These are phyloP conservation scores for Netelia melanura DNA, from an alignment of 2,888 invertebrate genomes.

Conservation along the genomic window DNA sequence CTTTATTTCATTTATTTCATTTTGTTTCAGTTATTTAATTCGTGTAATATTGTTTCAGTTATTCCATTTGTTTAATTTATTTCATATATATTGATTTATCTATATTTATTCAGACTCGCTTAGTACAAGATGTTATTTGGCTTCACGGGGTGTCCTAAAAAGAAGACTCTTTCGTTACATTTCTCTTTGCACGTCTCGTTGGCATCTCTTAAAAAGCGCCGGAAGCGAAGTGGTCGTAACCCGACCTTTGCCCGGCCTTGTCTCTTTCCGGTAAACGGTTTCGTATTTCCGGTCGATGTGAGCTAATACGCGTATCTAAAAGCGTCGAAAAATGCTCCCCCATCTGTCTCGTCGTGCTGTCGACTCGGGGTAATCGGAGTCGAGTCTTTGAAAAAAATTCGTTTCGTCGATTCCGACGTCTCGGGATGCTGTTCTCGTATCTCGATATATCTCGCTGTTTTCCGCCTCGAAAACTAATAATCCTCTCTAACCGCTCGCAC, in stretches of 20 bases:
- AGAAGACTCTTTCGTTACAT: neutral
- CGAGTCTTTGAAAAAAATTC: too few relatives aligned
- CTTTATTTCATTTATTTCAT: too few relatives aligned
- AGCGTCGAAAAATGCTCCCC: conserved; percentile 16
- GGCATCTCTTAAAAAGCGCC: conserved; percentile 9
- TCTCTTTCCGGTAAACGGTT: conserved; percentile 60
- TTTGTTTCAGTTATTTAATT: too few relatives aligned
- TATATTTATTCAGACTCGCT: too few relatives aligned
- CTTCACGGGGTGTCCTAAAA: too few relatives aligned
- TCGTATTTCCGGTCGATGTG: conserved; percentile 53
- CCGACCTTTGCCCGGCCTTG: conserved; percentile 45
- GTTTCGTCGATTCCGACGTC: too few relatives aligned
- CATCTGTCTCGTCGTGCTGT: neutral
- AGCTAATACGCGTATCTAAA: conserved; percentile 29
- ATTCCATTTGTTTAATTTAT: too few relatives aligned
- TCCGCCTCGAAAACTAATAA: conserved; percentile 41
- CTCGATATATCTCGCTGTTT: conserved; percentile 38
- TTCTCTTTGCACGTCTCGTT: neutral
- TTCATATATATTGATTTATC: too few relatives aligned
- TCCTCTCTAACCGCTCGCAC: conserved; percentile 27
- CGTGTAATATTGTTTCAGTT: too few relatives aligned
- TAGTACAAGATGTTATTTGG: too few relatives aligned
- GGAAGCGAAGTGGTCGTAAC: conserved; percentile 43
- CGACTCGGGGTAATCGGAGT: too few relatives aligned
- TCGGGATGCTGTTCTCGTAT: neutral